A percentile compares a stretch with the other conserved stretches of the same genome.
Evolutionary conservation across 2,113 vertebrate species (phyloP).

Genomic region (Pteronura brasiliensis): DNA sequence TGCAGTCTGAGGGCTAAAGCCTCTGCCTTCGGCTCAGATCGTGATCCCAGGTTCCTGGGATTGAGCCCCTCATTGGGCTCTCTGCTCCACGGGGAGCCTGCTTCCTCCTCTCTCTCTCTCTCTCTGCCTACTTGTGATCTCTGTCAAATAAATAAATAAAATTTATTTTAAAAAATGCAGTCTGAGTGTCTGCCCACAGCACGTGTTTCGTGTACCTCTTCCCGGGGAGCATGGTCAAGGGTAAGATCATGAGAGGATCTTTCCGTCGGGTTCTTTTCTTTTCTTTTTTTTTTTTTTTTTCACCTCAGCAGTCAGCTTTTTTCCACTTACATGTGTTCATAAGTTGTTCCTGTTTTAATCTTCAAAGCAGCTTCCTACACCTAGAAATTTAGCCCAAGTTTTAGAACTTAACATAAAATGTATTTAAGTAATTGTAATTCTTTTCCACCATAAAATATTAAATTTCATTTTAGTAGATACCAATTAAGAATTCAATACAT

Average conservation of each 20-base stretch:
- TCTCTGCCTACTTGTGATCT: no score
- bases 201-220: background rate
- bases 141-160: no score
- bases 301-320: background rate
- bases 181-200: background rate
- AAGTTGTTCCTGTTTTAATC: slow-evolving; percentile 8
- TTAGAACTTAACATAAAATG: background rate
- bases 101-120: no score
- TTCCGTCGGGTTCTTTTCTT: background rate
- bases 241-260: background rate
- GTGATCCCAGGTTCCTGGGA: no score
- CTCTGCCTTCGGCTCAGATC: no score
- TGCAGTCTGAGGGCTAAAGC: background rate
- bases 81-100: no score
- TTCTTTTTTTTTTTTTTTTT: background rate
- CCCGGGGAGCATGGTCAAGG: background rate
- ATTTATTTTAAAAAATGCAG: background rate
- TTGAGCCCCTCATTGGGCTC: no score
- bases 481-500: background rate
- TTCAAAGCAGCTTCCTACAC: background rate
- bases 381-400: background rate
- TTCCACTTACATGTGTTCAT: background rate
- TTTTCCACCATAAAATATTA: background rate
- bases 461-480: background rate
- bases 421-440: background rate